These are phyloP conservation scores for Lucilia cuprina DNA, from an alignment of 1,140 invertebrate species.

Conservation along the genomic window DNA sequence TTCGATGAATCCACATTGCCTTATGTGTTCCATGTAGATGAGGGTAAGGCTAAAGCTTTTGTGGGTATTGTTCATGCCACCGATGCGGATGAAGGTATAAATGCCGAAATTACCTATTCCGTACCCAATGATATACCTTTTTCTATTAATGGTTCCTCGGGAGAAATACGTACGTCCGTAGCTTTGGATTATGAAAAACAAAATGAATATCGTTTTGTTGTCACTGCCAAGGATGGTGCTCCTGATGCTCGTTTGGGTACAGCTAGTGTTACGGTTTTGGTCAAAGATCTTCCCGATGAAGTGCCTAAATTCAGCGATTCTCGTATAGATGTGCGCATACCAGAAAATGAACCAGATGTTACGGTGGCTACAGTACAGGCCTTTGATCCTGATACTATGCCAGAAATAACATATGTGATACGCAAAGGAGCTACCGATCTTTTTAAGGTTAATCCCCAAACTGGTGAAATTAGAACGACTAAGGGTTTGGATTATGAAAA, in stretches of 20 bases:
- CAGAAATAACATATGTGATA: constrained; percentile 85
- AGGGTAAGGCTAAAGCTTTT: constrained; percentile 73
- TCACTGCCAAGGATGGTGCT: constrained; percentile 88
- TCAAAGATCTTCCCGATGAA: constrained; percentile 82
- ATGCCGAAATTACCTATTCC: constrained; percentile 72
- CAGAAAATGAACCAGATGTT: constrained; percentile 82
- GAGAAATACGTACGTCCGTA: constrained; percentile 77
- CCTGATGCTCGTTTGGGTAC: constrained; percentile 84
- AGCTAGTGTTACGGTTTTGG: constrained; percentile 81
- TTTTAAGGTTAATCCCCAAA: constrained; percentile 81
- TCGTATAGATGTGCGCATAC: constrained; percentile 78
- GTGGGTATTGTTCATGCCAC: constrained; percentile 83
- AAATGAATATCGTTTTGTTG: constrained; percentile 82
- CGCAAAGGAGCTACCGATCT: constrained; percentile 79
- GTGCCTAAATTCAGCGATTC: constrained; percentile 78
- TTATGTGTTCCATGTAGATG: constrained; percentile 82
- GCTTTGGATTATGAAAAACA: constrained; percentile 86
- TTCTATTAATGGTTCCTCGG: constrained; percentile 77
- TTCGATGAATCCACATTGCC: constrained; percentile 75
- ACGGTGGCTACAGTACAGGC: constrained; percentile 77
- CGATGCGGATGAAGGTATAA: constrained; percentile 80
- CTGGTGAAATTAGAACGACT: constrained; percentile 78
- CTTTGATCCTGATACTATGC: constrained; percentile 78
- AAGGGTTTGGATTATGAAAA: constrained; percentile 81
- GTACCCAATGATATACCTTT: constrained; percentile 82